Evolutionary conservation across 2,888 invertebrate genomes (phyloP).

Genomic region (Trissolcus japonicus): DNA sequence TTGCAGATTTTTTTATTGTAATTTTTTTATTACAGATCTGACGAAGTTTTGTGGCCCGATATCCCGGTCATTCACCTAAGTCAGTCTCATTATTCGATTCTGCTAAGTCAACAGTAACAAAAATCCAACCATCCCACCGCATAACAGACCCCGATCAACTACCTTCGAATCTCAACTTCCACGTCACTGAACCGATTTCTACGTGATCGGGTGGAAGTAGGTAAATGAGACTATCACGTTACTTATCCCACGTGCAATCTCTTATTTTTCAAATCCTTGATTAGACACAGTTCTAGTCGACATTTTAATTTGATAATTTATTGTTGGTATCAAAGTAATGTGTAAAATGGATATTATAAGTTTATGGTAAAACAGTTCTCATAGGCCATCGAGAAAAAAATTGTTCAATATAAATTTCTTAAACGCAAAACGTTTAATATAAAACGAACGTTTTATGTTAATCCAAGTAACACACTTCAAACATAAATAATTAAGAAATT

Average conservation of each 20-base stretch:
- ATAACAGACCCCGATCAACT: conserved; percentile 8
- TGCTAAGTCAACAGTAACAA: no score
- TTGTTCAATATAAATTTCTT: no score
- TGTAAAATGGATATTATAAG: background rate
- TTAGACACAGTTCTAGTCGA: conserved; percentile 10
- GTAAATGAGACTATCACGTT: conserved; percentile 49
- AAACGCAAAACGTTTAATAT: no score
- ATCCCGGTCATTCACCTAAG: conserved; percentile 14
- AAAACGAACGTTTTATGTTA: no score
- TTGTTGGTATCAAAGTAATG: background rate
- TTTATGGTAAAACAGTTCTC: no score
- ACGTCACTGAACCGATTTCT: conserved; percentile 29
- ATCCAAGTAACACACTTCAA: no score
- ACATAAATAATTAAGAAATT: no score
- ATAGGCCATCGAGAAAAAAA: no score
- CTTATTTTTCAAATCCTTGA: conserved; percentile 33
- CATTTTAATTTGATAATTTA: background rate
- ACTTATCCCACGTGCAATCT: conserved; percentile 20
- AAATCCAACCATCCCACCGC: no score
- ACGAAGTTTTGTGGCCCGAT: background rate
- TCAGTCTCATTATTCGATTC: conserved; percentile 37
- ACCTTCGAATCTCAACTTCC: conserved; percentile 40
- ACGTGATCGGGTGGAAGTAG: conserved; percentile 48
- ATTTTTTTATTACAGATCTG: no score
- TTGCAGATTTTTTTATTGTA: background rate